These are phyloP conservation scores for Drosophila ironensis DNA, from an alignment of 1,140 invertebrate genomes.

Conservation along the genomic window DNA sequence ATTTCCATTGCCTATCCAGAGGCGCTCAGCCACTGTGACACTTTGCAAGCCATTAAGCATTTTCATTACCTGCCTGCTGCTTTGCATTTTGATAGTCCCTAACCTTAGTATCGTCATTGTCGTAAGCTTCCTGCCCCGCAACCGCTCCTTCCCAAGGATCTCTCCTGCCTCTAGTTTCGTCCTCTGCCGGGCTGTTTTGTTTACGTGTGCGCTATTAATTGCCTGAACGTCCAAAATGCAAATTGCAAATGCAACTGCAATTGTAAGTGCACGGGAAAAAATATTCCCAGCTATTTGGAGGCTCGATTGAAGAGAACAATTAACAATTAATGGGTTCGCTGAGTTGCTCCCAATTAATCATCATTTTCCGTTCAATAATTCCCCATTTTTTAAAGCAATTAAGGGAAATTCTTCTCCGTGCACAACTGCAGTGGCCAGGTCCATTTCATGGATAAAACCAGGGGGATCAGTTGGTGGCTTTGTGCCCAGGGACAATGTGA, in stretches of 20 bases:
- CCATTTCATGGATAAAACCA: slow-evolving; percentile 7
- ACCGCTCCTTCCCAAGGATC: background rate
- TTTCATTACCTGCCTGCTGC: slow-evolving; percentile 76
- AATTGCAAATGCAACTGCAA: slow-evolving; percentile 76
- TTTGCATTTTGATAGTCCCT: slow-evolving; percentile 75
- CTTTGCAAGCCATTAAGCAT: slow-evolving; percentile 80
- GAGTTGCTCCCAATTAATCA: no score
- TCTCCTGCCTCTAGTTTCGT: background rate
- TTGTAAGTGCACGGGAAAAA: slow-evolving; percentile 27
- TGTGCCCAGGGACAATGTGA: slow-evolving; percentile 73
- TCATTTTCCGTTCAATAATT: no score
- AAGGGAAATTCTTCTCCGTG: background rate
- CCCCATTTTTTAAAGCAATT: no score
- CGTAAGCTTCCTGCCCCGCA: slow-evolving; percentile 19
- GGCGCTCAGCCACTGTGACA: slow-evolving; percentile 76
- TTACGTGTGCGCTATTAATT: slow-evolving; percentile 79
- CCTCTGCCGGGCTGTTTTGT: slow-evolving; percentile 55
- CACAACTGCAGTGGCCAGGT: slow-evolving; percentile 22
- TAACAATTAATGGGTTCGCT: no score
- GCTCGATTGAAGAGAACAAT: no score
- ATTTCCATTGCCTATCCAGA: slow-evolving; percentile 48
- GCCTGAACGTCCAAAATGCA: slow-evolving; percentile 71
- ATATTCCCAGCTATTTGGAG: background rate
- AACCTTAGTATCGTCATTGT: slow-evolving; percentile 63
- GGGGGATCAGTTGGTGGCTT: slow-evolving; percentile 32